Base-by-base conservation (phyloP, 2,113 vertebrate genomes). In the Philantomba maxwellii region DNA sequence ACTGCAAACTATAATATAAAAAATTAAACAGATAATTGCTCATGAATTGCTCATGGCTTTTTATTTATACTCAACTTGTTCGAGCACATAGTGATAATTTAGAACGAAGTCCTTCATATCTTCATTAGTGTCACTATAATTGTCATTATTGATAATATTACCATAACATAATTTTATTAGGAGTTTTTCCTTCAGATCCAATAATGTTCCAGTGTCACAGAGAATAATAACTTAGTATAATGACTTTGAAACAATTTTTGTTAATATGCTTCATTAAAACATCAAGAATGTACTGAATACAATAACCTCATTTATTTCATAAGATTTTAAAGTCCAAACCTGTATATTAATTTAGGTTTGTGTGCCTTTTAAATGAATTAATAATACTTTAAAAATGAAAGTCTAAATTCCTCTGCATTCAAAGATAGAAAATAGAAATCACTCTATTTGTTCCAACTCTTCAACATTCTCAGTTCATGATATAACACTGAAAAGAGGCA, bases 211-310 rank as follows among this genome's bases (percentile, higher is more conserved):
- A 43, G 80, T 47, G 30, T 89, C 97, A 82, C 43, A 96, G 66
- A 94, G 53, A 91, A 73, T 91, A 94, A 92, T 87, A 84, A 83
- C 55, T 95, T 57, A 60, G 21, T 57, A n/a, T 94, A 95, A 96
- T 84, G 86, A 94, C 45, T 95, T 83, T 36, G 36, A 55, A 84
- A 89, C 57, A 96, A 93, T 91, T 96, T 95, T 91, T 84, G 89
- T 66, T 96, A 95, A 84, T 96, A 92, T 91, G 93, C 93, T 78
- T 96, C 85, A 94, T 94, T 96, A 95, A 96, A 94, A 94, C 0
- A 0, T 90, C 87, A 96, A 85, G 70, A 95, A 87, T 21, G 7
- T 96, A 64, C 26, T 92, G 49, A 84, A 78, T 75, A 53, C n/a
- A 77, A 62, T 94, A 51, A 77, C 60, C 57, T 96, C 53, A 95